Evolutionary conservation across 2,113 vertebrate genomes (phyloP), one percentile per base, ranked within the genome.

Genomic region (Mellivora capensis): DNA sequence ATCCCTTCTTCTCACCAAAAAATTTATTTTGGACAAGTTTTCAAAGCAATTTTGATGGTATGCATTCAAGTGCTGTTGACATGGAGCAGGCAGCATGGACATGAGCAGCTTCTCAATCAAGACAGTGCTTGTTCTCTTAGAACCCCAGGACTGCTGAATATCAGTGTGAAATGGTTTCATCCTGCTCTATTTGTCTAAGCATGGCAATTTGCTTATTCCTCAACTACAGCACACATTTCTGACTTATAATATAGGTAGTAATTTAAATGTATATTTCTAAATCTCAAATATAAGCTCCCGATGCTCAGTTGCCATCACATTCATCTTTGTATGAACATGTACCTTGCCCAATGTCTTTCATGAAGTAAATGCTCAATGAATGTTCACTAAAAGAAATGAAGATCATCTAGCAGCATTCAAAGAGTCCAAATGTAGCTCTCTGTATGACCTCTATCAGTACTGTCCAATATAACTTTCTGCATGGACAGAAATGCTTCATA

Each of bases 1-100:
- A 49, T 82, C 29, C 39, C 61, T 88, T 57, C 61, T 95, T 96
- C 61, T 96, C 76, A 92, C 37, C 76, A 74, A 82, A 95, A 69
- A 61, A 59, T 54, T 94, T 96, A 42, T 81, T 96, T 86, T 94
- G 71, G 77, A 93, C 18, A 67, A 74, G 18, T 86, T 94, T 97
- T 89, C 82, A 94, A 92, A 94, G 64, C 37, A 90, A 1, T 86
- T 94, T 84, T 74, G 39, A 54, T 88, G 91, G 91, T 54, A 82
- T 42, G 31, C 31, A 25, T 91, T 77, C 77, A 83, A 14, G 74
- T 77, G 64, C 67, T 74, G 4, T 89, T 94, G 85, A 47, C 3
- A 2, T 21, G 44, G 85, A 77, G 34, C 76, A 7, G 67, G 71
- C 37, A 94, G 62, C 29, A 47, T 81, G 81, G 80, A 81, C 76